Conservation (phyloP, 1,140 invertebrate species). For the Halictus rubicundus region DNA sequence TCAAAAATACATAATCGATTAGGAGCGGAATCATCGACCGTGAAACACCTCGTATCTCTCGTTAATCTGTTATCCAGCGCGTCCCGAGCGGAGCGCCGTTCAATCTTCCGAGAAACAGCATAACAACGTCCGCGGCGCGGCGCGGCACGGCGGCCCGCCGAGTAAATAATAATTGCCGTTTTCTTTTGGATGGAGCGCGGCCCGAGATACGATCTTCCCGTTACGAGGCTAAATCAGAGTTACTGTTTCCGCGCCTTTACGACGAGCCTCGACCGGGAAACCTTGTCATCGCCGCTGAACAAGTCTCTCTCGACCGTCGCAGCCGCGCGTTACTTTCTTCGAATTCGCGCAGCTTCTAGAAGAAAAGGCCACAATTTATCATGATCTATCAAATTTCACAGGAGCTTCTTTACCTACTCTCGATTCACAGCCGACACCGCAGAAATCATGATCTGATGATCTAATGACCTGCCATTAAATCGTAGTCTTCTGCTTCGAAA, state of each 20-base stretch:
- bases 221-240: constrained; percentile 33
- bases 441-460: too few species aligned
- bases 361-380: too few species aligned
- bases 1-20: constrained; percentile 59
- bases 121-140: constrained; percentile 6
- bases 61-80: constrained; percentile 54
- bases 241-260: constrained; percentile 30
- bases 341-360: not conserved
- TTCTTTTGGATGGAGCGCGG: constrained; percentile 34
- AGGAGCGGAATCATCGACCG: constrained; percentile 47
- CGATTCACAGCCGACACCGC: too few species aligned
- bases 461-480: too few species aligned
- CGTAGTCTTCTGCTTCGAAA: too few species aligned
- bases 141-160: not conserved
- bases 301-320: not conserved
- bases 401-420: too few species aligned
- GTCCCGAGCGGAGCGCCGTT: not conserved
- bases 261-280: constrained; percentile 29
- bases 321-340: not conserved
- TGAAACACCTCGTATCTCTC: constrained; percentile 51
- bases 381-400: too few species aligned
- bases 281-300: constrained; percentile 10
- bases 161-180: constrained; percentile 56
- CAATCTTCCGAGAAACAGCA: constrained; percentile 47
- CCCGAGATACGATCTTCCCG: constrained; percentile 32